Percentiles rank a stretch among this genome's conserved stretches.
phyloP scores from a whole-genome alignment of 2,797 vertebrate genomes.

The Poecile montanus region DNA sequence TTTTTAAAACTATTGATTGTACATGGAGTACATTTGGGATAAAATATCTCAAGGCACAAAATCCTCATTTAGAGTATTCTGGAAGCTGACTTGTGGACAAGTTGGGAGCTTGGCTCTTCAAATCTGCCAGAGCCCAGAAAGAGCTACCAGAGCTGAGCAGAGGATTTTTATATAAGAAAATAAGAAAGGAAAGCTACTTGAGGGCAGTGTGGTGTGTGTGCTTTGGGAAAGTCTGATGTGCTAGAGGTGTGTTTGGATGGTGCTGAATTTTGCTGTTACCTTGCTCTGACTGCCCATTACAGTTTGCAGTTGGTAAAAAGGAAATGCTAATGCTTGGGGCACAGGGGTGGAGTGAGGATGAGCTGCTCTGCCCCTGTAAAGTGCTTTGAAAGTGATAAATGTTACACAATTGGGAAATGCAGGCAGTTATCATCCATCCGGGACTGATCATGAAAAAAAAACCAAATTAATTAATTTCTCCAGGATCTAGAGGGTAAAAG shows the following conservation, averaged over 20 bases:
- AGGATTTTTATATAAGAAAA: neutral
- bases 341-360: neutral
- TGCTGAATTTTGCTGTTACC: neutral
- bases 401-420: neutral
- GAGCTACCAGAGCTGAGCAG: neutral
- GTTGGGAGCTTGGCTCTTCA: neutral
- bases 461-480: slow-evolving; percentile 14
- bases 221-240: neutral
- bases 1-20: neutral
- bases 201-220: neutral
- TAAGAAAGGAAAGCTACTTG: neutral
- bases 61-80: neutral
- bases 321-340: neutral
- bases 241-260: neutral
- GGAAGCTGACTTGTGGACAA: neutral
- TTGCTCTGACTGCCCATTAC: neutral
- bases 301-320: neutral
- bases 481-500: slow-evolving; percentile 5
- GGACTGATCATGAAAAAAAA: slow-evolving; percentile 15
- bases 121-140: neutral
- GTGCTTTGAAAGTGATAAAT: slow-evolving; percentile 8
- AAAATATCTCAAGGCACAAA: neutral
- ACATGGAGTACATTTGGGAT: neutral
- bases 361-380: neutral
- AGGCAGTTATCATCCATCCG: slow-evolving; percentile 17